Evolutionary conservation across 2,113 vertebrate genomes (phyloP).

Genomic region (Dasypus novemcinctus): DNA sequence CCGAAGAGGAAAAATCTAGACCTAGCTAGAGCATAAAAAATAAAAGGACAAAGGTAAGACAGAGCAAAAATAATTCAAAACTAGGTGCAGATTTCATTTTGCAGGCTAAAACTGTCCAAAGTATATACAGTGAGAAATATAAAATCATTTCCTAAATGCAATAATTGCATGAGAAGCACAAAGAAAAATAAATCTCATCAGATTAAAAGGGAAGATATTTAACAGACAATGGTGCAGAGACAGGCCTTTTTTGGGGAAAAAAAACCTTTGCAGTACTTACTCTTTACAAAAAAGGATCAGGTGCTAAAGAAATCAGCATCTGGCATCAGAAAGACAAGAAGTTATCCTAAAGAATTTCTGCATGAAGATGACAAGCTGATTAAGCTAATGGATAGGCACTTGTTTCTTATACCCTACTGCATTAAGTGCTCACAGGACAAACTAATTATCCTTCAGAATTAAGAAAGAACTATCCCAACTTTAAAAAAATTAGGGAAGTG

Average conservation of each 20-base stretch:
- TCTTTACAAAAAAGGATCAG: constrained; percentile 17
- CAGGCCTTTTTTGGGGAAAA: background rate
- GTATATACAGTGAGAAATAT: background rate
- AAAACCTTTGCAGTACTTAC: too few relatives aligned
- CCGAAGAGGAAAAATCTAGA: background rate
- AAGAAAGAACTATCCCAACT: background rate
- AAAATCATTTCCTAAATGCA: background rate
- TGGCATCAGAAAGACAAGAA: background rate
- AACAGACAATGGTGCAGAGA: background rate
- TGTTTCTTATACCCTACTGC: background rate
- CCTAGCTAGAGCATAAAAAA: background rate
- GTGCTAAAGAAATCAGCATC: background rate
- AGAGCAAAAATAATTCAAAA: background rate
- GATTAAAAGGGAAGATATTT: constrained; percentile 6
- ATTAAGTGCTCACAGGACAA: background rate
- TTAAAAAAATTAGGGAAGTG: background rate
- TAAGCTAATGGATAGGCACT: background rate
- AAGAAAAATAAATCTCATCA: background rate
- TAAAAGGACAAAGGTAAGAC: background rate
- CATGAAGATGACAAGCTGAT: background rate
- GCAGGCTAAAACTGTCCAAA: background rate
- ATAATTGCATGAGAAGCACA: background rate
- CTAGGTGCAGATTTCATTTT: background rate
- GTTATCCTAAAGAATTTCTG: background rate
- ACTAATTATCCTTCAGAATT: background rate